Evolutionary conservation across 1,140 invertebrate genomes (phyloP).

Genomic region (Solen grandis): DNA sequence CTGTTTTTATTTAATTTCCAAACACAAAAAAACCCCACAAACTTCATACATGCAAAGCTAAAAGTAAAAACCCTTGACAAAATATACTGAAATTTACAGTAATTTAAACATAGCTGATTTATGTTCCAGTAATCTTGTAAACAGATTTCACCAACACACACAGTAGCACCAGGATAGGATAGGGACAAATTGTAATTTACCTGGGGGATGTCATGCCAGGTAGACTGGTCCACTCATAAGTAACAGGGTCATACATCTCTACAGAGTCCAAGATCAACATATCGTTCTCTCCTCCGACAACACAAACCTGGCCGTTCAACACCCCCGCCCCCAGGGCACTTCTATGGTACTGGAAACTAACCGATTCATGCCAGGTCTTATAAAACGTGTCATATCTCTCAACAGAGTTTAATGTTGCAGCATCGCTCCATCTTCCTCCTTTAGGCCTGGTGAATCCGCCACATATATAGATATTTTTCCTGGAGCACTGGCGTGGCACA

Average conservation of each 20-base stretch:
- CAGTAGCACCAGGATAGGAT: background rate
- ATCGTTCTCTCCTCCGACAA: conserved; percentile 84
- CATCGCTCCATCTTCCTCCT: conserved; percentile 80
- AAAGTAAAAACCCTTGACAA: no score
- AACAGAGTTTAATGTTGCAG: conserved; percentile 62
- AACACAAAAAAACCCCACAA: no score
- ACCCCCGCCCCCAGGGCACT: conserved; percentile 67
- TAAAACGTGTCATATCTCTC: conserved; percentile 68
- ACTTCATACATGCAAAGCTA: no score
- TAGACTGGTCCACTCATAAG: conserved; percentile 84
- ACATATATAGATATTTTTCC: conserved; percentile 83
- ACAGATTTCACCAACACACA: background rate
- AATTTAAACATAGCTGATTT: no score
- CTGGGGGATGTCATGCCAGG: conserved; percentile 90
- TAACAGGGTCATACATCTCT: conserved; percentile 90
- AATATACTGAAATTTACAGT: no score
- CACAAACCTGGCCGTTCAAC: conserved; percentile 64
- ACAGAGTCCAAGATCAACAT: conserved; percentile 93
- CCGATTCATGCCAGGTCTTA: conserved; percentile 61
- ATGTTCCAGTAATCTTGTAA: background rate
- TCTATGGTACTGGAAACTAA: conserved; percentile 56
- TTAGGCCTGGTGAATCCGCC: conserved; percentile 65
- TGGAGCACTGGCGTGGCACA: conserved; percentile 63
- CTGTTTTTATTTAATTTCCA: no score
- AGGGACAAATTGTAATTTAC: no score